Percentiles rank a stretch among this genome's conserved stretches.
phyloP scores from a whole-genome alignment of 2,888 invertebrate species.

The Pemphredon lugubris region DNA sequence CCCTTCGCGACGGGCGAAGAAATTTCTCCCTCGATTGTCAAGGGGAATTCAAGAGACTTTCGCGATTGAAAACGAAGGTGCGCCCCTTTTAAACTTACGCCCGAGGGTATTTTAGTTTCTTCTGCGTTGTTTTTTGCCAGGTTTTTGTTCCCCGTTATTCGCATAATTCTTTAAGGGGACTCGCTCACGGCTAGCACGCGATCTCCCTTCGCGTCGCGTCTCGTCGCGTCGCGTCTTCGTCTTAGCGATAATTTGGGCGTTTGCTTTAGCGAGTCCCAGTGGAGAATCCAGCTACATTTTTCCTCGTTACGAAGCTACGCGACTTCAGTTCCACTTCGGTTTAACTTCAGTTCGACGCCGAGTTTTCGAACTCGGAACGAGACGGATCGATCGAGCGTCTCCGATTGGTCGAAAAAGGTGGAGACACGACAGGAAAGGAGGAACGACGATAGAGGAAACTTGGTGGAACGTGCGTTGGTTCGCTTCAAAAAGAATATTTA shows the following conservation, averaged over 20 bases:
- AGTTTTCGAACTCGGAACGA: neutral
- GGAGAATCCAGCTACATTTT: conserved; percentile 16
- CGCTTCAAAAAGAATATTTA: conserved; percentile 36
- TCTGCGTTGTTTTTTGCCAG: too few relatives aligned
- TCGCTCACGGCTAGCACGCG: too few relatives aligned
- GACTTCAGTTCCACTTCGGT: too few relatives aligned
- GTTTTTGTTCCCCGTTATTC: neutral
- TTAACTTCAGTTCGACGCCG: conserved; percentile 35
- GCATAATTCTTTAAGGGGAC: conserved; percentile 2
- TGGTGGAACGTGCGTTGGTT: neutral
- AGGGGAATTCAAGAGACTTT: neutral
- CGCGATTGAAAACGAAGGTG: neutral
- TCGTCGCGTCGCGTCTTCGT: neutral
- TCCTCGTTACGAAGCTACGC: conserved; percentile 22
- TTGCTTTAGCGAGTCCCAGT: conserved; percentile 1
- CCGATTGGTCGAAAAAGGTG: neutral
- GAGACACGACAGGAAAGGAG: neutral
- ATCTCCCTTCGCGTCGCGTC: conserved; percentile 33
- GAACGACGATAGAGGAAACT: neutral
- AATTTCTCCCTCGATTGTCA: neutral
- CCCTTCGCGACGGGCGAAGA: neutral
- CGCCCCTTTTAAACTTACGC: neutral
- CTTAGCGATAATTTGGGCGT: conserved; percentile 31
- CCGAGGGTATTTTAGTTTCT: neutral
- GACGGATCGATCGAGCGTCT: neutral